Conservation (phyloP, 2,113 vertebrate species). For the Alligator sinensis region DNA sequence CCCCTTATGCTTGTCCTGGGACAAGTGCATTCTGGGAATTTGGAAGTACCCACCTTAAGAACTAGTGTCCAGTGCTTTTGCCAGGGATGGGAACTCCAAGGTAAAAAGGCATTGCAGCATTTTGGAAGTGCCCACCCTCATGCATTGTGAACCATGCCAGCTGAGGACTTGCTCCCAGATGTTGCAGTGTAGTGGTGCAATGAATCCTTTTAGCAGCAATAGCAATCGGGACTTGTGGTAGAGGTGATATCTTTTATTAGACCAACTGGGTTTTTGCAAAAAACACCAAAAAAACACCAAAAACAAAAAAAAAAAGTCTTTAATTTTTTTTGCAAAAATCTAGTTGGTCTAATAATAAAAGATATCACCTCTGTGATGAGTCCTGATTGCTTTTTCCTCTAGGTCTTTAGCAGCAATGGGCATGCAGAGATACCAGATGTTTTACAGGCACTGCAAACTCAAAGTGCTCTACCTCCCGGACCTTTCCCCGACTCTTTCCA, state of each 20-base stretch:
- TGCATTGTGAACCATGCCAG: neutral
- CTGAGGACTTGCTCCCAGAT: neutral
- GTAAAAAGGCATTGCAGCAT: neutral
- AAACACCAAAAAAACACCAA: no score
- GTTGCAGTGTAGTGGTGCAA: neutral
- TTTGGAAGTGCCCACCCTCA: neutral
- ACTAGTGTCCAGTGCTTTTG: neutral
- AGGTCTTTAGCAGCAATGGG: neutral
- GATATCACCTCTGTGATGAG: no score
- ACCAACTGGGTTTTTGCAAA: no score
- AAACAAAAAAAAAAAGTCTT: no score
- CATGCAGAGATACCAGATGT: neutral
- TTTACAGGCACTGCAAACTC: neutral
- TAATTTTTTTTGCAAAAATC: no score
- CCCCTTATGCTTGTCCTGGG: neutral
- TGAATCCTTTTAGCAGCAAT: neutral
- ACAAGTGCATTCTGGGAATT: neutral
- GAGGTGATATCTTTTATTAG: no score
- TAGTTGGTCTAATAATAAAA: no score
- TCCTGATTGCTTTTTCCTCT: no score
- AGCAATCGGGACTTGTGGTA: neutral
- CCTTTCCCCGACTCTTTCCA: neutral
- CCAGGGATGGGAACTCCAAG: neutral
- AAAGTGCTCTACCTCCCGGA: neutral
- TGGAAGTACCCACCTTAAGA: neutral